Conservation (phyloP, 2,888 invertebrate species). For the Lutraria lutraria region DNA sequence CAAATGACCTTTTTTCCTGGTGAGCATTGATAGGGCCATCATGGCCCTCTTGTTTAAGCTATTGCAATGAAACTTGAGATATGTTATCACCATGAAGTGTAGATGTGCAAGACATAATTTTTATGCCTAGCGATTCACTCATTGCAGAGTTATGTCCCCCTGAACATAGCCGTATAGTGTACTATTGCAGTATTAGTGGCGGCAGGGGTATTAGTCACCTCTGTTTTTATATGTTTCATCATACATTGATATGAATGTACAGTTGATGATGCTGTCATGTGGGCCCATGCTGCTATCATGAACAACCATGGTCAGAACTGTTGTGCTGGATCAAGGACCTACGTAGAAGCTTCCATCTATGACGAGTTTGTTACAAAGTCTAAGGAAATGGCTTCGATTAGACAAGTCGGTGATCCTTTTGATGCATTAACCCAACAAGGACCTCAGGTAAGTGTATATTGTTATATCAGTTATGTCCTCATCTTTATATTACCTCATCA, state of each 20-base stretch:
- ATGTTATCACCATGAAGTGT: too few species aligned
- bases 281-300: slow-evolving; percentile 93
- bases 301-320: slow-evolving; percentile 98
- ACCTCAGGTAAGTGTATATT: slow-evolving; percentile 90
- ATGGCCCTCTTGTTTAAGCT: too few species aligned
- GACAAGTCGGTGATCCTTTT: slow-evolving; percentile 93
- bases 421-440: slow-evolving; percentile 95
- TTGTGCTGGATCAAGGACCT: slow-evolving; percentile 96
- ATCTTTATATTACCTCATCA: not conserved
- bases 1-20: too few species aligned
- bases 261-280: slow-evolving; percentile 82
- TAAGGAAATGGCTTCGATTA: slow-evolving; percentile 92
- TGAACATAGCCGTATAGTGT: too few species aligned
- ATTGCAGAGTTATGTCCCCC: too few species aligned
- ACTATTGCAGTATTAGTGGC: too few species aligned
- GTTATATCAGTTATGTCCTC: not conserved
- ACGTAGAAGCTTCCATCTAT: slow-evolving; percentile 95
- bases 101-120: too few species aligned
- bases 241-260: not conserved
- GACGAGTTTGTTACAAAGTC: slow-evolving; percentile 94
- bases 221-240: not conserved
- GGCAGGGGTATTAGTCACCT: too few species aligned
- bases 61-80: too few species aligned
- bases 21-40: too few species aligned
- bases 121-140: too few species aligned